phyloP scores from a whole-genome alignment of 2,888 invertebrate species.

The Amorpha juglandis region DNA sequence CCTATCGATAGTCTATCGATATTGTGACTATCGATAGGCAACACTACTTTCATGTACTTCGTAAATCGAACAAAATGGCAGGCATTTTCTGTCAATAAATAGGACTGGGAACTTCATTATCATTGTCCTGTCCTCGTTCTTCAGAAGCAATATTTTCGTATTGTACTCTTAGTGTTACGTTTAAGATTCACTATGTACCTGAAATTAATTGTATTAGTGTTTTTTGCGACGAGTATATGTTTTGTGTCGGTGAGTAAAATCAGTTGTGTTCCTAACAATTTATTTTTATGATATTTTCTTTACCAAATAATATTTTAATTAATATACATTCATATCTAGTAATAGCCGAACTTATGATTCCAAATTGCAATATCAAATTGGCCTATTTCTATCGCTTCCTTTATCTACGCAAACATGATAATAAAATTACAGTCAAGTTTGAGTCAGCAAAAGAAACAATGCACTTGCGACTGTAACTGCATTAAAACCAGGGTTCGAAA shows the following conservation, averaged over 20 bases:
- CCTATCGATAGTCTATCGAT: no score
- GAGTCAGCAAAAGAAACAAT: no score
- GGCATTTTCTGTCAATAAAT: conserved; percentile 14
- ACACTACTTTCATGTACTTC: no score
- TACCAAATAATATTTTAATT: neutral
- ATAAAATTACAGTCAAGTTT: no score
- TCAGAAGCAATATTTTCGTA: neutral
- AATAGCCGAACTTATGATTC: no score
- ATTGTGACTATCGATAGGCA: no score
- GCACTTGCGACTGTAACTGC: no score
- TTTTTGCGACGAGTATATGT: conserved; percentile 28
- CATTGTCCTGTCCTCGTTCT: neutral
- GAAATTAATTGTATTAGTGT: conserved; percentile 27
- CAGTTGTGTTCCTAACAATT: neutral
- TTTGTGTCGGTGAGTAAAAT: conserved; percentile 31
- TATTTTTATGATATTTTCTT: neutral
- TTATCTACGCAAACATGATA: no score
- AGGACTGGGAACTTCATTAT: neutral
- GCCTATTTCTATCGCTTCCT: no score
- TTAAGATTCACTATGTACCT: conserved; percentile 23
- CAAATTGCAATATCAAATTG: no score
- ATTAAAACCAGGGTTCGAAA: no score
- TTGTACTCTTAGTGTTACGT: neutral
- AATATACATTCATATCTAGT: neutral
- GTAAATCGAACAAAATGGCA: neutral